These are phyloP conservation scores for Acleris emargana DNA, from an alignment of 2,888 invertebrate genomes.

Conservation along the genomic window DNA sequence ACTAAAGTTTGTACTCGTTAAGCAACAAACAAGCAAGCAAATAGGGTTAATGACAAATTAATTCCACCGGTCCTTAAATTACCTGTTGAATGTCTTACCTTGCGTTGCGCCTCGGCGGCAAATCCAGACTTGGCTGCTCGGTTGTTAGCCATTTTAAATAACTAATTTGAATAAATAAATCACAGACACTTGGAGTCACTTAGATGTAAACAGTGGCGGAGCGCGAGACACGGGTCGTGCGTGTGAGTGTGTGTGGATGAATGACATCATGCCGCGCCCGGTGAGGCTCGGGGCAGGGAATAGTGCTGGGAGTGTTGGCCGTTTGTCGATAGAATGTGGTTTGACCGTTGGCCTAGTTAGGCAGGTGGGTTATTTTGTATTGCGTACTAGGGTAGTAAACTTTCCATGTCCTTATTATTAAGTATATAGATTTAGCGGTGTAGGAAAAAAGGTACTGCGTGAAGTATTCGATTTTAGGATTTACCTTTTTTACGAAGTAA, in stretches of 20 bases:
- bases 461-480: too few species aligned
- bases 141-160: conserved; percentile 88
- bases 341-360: conserved; percentile 4
- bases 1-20: not conserved
- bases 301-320: conserved; percentile 29
- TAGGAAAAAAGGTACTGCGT: too few species aligned
- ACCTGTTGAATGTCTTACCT: conserved; percentile 85
- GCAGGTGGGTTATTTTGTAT: too few species aligned
- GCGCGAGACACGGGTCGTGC: conserved; percentile 59
- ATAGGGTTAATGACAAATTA: not conserved
- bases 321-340: conserved; percentile 11
- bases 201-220: conserved; percentile 75
- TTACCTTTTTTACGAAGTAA: too few species aligned
- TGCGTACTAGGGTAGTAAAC: too few species aligned
- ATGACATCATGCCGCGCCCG: conserved; percentile 76
- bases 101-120: conserved; percentile 97
- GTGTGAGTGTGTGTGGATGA: conserved; percentile 78
- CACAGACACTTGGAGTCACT: conserved; percentile 77
- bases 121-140: conserved; percentile 96
- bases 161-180: conserved; percentile 66
- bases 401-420: too few species aligned
- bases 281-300: conserved; percentile 46
- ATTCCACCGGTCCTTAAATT: conserved; percentile 3
- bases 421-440: too few species aligned
- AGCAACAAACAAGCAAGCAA: not conserved